These are phyloP conservation scores for Ceramica pisi DNA, from an alignment of 2,888 invertebrate genomes.

Conservation along the genomic window DNA sequence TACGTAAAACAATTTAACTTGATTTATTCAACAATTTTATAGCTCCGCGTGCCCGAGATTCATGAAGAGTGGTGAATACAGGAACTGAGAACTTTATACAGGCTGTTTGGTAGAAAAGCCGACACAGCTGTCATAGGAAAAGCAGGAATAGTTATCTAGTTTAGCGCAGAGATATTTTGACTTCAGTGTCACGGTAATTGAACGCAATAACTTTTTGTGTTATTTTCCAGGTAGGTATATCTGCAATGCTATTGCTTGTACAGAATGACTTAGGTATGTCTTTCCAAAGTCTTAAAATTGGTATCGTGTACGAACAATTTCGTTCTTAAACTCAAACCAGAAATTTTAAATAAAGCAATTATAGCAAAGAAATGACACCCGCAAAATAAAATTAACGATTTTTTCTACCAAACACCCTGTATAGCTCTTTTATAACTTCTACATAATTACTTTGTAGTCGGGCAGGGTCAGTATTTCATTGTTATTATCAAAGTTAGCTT, in stretches of 20 bases:
- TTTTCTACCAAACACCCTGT: conserved; percentile 6
- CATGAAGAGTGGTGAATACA: conserved; percentile 61
- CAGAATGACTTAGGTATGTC: too few relatives aligned
- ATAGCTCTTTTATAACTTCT: conserved; percentile 46
- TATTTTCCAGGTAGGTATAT: too few relatives aligned
- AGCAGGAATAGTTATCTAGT: background rate
- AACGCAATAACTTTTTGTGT: background rate
- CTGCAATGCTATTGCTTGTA: too few relatives aligned
- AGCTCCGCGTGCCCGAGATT: conserved; percentile 46
- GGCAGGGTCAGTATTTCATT: conserved; percentile 69
- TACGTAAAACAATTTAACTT: conserved; percentile 50
- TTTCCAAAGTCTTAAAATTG: background rate
- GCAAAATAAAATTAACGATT: background rate
- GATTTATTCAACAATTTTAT: conserved; percentile 61
- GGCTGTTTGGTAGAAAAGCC: conserved; percentile 5
- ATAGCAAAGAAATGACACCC: background rate
- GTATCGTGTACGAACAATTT: background rate
- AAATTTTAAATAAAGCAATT: background rate
- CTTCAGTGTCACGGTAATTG: too few relatives aligned
- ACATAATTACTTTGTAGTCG: conserved; percentile 55
- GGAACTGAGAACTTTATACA: conserved; percentile 39
- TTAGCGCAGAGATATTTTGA: too few relatives aligned
- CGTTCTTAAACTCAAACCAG: background rate
- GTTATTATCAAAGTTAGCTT: conserved; percentile 70
- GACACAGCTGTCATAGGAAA: background rate